Evolutionary conservation across 2,888 invertebrate species (phyloP), one percentile per base, ranked within the genome.

Genomic region (Dasysyrphus tricinctus): DNA sequence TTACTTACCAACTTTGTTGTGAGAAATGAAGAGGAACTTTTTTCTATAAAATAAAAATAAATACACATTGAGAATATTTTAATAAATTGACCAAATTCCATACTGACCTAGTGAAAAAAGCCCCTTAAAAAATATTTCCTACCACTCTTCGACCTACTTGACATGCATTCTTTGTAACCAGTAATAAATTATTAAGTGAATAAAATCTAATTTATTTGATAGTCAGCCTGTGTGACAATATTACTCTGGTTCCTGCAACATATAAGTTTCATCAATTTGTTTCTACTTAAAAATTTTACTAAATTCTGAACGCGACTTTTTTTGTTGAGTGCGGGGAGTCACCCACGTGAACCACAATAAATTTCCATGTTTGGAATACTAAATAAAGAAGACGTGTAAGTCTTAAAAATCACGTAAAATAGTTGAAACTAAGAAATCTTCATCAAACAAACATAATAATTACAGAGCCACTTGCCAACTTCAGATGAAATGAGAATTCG

Each of bases 351-450:
- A 69, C 32, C 24, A 42, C 65, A 24, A 34, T 14, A 16, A 8
- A 0, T 32, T 29, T 19, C 6, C 37, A 44, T 69, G 78, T 12
- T 42, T 56, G 19, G 82, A 69, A 78, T 82, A 74, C 47, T 24
- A 78, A 59, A 73, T 39, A 63, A 39, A 34, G 47, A 24, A 56
- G 39, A 81, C 77, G 81, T 81, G 76, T 19, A 12, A n/a, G 16
- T 70, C 47, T 47, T 72, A n/a, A 34, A 29, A 37, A 16, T 82
- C 78, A 67, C 82, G 78, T 73, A 82, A 78, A 54, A 78, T 63
- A 78, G 19, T 29, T 37, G 5, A 63, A 39, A 32, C 37, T n/a
- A 54, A 82, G 77, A 81, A 44, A 73, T 67, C 67, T 73, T 49
- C 14, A 56, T 59, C 44, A 72, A 29, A 72, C 7, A 24, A 24